Evolutionary conservation across 2,113 vertebrate species (phyloP).

Genomic region (Strix aluco): DNA sequence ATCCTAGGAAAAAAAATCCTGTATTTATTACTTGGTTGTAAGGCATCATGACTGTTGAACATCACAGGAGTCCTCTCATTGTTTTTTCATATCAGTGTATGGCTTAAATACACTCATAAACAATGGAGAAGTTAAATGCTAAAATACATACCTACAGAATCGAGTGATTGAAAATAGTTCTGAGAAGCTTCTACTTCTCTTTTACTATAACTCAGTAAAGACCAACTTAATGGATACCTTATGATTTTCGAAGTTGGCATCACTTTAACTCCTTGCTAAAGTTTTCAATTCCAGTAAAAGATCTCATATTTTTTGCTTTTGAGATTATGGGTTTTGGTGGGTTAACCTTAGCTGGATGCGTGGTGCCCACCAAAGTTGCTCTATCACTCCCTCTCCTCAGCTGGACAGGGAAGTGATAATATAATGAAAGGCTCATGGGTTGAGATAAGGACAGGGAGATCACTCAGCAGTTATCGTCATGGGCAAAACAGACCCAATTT

Average conservation of each 20-base stretch:
- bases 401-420: too few species aligned
- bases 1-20: not conserved
- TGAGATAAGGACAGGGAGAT: not conserved
- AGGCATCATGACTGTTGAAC: accelerated
- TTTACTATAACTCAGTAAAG: not conserved
- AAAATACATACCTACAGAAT: not conserved
- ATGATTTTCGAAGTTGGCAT: not conserved
- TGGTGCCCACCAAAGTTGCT: not conserved
- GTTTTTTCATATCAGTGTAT: not conserved
- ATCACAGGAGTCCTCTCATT: not conserved
- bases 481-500: not conserved
- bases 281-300: not conserved
- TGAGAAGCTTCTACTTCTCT: not conserved
- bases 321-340: not conserved
- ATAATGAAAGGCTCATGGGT: not conserved
- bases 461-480: not conserved
- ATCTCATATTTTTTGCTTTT: not conserved
- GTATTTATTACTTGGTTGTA: not conserved
- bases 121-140: not conserved
- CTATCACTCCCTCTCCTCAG: not conserved
- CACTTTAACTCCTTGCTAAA: not conserved
- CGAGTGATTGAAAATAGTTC: not conserved
- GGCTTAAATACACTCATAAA: not conserved
- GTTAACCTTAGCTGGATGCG: not conserved
- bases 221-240: not conserved